Conservation (phyloP, 2,888 invertebrate species). For the Bhutanitis thaidina region DNA sequence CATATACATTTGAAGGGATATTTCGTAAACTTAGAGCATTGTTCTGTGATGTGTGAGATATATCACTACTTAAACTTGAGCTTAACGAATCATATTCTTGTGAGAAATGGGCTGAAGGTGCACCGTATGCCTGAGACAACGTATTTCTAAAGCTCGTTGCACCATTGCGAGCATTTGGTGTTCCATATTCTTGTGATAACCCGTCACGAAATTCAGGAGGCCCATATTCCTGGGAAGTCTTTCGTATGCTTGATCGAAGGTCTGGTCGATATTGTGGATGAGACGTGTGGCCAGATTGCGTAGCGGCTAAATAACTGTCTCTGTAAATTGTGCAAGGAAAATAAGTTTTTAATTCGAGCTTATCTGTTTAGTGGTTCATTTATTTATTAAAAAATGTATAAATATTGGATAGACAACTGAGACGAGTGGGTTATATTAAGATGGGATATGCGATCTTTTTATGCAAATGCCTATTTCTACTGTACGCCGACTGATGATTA, state of each 20-base stretch:
- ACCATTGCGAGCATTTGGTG: conserved; percentile 22
- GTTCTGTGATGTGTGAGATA: conserved; percentile 37
- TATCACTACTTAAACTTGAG: conserved; percentile 19
- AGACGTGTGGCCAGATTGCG: conserved; percentile 36
- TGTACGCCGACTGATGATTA: too few relatives aligned
- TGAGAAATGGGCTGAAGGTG: conserved; percentile 29
- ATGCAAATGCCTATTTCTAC: too few relatives aligned
- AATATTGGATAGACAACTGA: too few relatives aligned
- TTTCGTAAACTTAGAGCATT: conserved; percentile 26
- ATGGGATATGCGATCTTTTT: too few relatives aligned
- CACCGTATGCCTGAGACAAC: conserved; percentile 38
- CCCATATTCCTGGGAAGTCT: conserved; percentile 34
- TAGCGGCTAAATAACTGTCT: conserved; percentile 48
- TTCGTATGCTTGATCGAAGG: conserved; percentile 29
- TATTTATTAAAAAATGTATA: too few relatives aligned
- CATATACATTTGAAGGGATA: conserved; percentile 32
- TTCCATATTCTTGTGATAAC: conserved; percentile 29
- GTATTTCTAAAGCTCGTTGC: not conserved
- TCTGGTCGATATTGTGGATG: conserved; percentile 34
- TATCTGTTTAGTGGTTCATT: too few relatives aligned
- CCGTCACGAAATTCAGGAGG: conserved; percentile 30
- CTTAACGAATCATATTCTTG: conserved; percentile 40
- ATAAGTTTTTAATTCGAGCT: too few relatives aligned
- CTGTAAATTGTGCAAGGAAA: too few relatives aligned
- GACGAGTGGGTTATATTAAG: too few relatives aligned